Percentiles rank a stretch among this genome's conserved stretches.
phyloP scores from a whole-genome alignment of 35 echinoderm and acorn worm species.

The Stichopus chloronotus region DNA sequence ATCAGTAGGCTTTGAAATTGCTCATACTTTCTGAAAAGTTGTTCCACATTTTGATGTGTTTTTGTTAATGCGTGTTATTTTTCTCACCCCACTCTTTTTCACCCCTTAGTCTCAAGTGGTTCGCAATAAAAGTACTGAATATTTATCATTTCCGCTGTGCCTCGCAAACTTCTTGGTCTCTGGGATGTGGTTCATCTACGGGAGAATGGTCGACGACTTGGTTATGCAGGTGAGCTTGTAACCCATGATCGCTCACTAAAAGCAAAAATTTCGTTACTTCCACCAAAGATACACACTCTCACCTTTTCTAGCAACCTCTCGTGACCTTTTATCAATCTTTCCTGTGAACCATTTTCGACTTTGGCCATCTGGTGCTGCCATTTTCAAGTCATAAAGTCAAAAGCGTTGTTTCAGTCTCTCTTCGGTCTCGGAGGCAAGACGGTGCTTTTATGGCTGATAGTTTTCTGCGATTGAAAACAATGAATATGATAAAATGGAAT shows the following conservation, averaged over 20 bases:
- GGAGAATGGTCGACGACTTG: slow-evolving; percentile 35
- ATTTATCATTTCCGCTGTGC: slow-evolving; percentile 48
- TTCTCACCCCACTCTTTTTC: not conserved
- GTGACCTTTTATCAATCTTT: too few relatives aligned
- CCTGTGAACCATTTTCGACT: too few relatives aligned
- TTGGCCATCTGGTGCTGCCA: too few relatives aligned
- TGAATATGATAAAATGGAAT: too few relatives aligned
- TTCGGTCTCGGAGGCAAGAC: too few relatives aligned
- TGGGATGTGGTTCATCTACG: slow-evolving; percentile 55
- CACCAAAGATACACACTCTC: not conserved
- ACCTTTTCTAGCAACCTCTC: too few relatives aligned
- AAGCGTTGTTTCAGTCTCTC: too few relatives aligned
- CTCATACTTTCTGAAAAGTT: not conserved
- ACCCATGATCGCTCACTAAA: not conserved
- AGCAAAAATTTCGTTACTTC: not conserved
- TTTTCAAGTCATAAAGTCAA: too few relatives aligned
- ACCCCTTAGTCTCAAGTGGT: slow-evolving; percentile 45
- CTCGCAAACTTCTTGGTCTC: slow-evolving; percentile 58
- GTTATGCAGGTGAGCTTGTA: slow-evolving; percentile 45
- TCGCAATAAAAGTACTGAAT: slow-evolving; percentile 52
- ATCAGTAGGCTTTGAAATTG: too few relatives aligned
- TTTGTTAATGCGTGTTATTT: not conserved
- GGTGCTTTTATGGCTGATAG: too few relatives aligned
- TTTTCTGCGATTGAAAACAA: too few relatives aligned
- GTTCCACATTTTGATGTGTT: not conserved